Evolutionary conservation across 2,888 invertebrate genomes (phyloP).

Genomic region (Linyphia triangularis): DNA sequence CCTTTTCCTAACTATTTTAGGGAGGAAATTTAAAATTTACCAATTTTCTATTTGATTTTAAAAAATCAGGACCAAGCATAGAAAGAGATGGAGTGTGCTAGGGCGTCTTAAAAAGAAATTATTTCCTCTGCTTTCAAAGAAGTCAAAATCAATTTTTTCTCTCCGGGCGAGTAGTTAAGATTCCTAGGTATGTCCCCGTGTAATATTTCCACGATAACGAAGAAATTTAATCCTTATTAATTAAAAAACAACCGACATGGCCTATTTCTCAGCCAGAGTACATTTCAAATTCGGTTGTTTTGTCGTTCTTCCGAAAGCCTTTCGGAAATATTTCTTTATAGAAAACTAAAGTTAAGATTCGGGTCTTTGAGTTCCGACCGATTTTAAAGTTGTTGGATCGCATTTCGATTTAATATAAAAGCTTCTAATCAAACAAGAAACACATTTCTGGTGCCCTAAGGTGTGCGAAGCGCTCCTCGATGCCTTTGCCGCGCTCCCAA

Average conservation of each 20-base stretch:
- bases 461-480: conserved; percentile 51
- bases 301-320: conserved; percentile 12
- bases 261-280: conserved; percentile 44
- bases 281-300: conserved; percentile 49
- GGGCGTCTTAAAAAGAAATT: conserved; percentile 57
- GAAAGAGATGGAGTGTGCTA: conserved; percentile 67
- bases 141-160: conserved; percentile 47
- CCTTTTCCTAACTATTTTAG: conserved; percentile 8
- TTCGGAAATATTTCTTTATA: neutral
- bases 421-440: conserved; percentile 60
- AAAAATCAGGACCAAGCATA: conserved; percentile 44
- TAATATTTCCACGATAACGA: conserved; percentile 46
- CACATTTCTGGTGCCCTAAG: conserved; percentile 50
- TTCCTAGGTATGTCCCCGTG: conserved; percentile 18
- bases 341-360: conserved; percentile 36
- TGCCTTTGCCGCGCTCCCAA: conserved; percentile 70
- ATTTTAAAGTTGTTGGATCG: neutral
- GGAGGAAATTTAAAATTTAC: conserved; percentile 9
- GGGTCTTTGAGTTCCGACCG: neutral
- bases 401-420: conserved; percentile 38
- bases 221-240: conserved; percentile 41
- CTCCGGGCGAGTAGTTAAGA: conserved; percentile 19
- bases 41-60: conserved; percentile 47
- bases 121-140: conserved; percentile 40
- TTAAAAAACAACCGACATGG: conserved; percentile 64